A percentile compares a stretch with the other conserved stretches of the same genome.
These are phyloP conservation scores for Hydroisotoma schaefferi DNA, from an alignment of 2,888 invertebrate species.

Conservation along the genomic window DNA sequence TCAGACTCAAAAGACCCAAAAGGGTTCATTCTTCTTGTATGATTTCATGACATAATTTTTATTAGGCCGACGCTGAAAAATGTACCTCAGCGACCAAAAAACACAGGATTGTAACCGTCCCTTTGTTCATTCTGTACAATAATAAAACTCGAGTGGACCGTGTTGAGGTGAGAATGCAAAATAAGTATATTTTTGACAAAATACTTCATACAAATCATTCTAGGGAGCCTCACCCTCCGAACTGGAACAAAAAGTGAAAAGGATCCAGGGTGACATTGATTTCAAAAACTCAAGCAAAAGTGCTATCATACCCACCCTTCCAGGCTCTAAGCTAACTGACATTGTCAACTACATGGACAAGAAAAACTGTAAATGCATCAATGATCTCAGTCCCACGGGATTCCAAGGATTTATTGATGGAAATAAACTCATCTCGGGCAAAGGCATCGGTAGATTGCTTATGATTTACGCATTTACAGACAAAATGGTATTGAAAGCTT, in stretches of 20 bases:
- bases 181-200: not conserved
- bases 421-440: slow-evolving; percentile 30
- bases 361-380: slow-evolving; percentile 24
- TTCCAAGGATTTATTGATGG: slow-evolving; percentile 31
- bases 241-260: slow-evolving; percentile 14
- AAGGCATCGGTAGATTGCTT: slow-evolving; percentile 25
- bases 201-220: not conserved
- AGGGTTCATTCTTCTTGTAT: too few relatives aligned
- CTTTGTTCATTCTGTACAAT: slow-evolving; percentile 29
- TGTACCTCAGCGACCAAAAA: slow-evolving; percentile 17
- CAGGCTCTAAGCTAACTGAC: slow-evolving; percentile 13
- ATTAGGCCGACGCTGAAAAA: slow-evolving; percentile 29
- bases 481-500: slow-evolving; percentile 21
- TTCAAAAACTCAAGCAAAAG: slow-evolving; percentile 1
- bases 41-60: too few relatives aligned
- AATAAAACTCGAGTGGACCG: slow-evolving; percentile 25
- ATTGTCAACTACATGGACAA: slow-evolving; percentile 20
- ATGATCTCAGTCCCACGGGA: slow-evolving; percentile 28
- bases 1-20: too few relatives aligned
- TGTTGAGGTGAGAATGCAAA: slow-evolving; percentile 18
- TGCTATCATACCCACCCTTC: not conserved
- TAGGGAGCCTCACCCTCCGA: slow-evolving; percentile 21
- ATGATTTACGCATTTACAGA: slow-evolving; percentile 29
- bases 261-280: slow-evolving; percentile 10
- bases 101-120: slow-evolving; percentile 24